Conservation (phyloP, 2,888 invertebrate genomes). For the Tetragnatha montana region DNA sequence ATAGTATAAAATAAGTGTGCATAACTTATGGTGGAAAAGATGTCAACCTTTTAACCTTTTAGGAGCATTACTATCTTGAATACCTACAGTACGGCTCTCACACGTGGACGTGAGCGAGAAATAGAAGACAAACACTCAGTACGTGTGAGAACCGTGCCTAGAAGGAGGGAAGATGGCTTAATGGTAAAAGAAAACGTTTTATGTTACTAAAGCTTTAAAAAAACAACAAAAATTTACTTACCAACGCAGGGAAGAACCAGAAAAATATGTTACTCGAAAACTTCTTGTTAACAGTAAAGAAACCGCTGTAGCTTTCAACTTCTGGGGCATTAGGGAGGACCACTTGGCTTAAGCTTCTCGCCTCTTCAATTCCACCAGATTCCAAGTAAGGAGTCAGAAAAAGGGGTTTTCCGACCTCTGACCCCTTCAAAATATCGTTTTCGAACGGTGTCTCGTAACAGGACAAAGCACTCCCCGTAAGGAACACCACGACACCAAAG, state of each 20-base stretch:
- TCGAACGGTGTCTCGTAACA: neutral
- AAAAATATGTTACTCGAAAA: slow-evolving; percentile 77
- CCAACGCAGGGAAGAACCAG: slow-evolving; percentile 89
- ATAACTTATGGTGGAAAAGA: too few relatives aligned
- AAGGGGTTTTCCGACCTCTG: neutral
- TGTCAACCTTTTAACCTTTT: too few relatives aligned
- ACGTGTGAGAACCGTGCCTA: too few relatives aligned
- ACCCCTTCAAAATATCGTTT: neutral
- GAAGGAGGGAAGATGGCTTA: too few relatives aligned
- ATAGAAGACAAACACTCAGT: too few relatives aligned
- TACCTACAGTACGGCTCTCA: too few relatives aligned
- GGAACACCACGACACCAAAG: too few relatives aligned
- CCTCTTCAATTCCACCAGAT: slow-evolving; percentile 83
- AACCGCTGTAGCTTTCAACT: slow-evolving; percentile 86
- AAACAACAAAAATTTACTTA: slow-evolving; percentile 72
- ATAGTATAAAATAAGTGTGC: too few relatives aligned
- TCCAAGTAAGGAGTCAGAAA: slow-evolving; percentile 82
- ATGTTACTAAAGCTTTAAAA: neutral
- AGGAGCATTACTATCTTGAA: too few relatives aligned
- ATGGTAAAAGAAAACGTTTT: too few relatives aligned
- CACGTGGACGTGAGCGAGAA: too few relatives aligned
- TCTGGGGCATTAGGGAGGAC: slow-evolving; percentile 75
- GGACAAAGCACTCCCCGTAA: too few relatives aligned
- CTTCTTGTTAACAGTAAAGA: slow-evolving; percentile 87
- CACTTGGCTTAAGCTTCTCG: slow-evolving; percentile 77